Evolutionary conservation across 2,113 vertebrate genomes (phyloP).

Genomic region (Vulpes lagopus): DNA sequence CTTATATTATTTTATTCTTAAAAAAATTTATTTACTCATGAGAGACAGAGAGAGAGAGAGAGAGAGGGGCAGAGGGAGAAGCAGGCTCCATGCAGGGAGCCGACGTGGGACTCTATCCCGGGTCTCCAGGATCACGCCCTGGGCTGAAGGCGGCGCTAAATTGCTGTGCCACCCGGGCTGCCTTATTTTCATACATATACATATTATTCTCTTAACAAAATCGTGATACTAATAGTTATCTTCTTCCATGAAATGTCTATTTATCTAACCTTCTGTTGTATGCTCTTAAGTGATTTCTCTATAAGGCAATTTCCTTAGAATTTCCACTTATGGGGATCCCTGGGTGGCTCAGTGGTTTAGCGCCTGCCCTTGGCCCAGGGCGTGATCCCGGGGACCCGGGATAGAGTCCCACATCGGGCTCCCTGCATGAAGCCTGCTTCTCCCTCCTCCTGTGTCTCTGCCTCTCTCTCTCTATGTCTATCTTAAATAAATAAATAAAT

Average conservation of each 20-base stretch:
- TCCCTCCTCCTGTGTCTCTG: too few species aligned
- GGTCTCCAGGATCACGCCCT: neutral
- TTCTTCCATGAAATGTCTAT: neutral
- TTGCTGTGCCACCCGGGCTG: neutral
- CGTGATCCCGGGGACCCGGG: too few species aligned
- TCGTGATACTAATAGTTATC: neutral
- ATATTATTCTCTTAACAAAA: neutral
- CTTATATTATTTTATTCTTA: too few species aligned
- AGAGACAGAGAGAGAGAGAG: neutral
- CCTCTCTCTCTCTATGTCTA: too few species aligned
- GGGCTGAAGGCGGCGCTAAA: neutral
- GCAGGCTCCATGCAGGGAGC: neutral
- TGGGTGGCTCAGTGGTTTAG: too few species aligned
- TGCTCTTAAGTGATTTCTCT: neutral
- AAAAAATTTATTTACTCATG: neutral
- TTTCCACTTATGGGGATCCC: neutral
- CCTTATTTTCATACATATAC: too few species aligned
- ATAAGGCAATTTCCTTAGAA: neutral
- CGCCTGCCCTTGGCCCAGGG: too few species aligned
- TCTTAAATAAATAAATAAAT: too few species aligned
- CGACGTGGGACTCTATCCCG: rapidly evolving
- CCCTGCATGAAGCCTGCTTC: too few species aligned
- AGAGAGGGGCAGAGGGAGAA: neutral
- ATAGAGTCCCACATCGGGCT: too few species aligned
- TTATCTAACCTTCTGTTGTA: neutral